Evolutionary conservation across 2,797 vertebrate species (phyloP).

Genomic region (Acropternis orthonyx): DNA sequence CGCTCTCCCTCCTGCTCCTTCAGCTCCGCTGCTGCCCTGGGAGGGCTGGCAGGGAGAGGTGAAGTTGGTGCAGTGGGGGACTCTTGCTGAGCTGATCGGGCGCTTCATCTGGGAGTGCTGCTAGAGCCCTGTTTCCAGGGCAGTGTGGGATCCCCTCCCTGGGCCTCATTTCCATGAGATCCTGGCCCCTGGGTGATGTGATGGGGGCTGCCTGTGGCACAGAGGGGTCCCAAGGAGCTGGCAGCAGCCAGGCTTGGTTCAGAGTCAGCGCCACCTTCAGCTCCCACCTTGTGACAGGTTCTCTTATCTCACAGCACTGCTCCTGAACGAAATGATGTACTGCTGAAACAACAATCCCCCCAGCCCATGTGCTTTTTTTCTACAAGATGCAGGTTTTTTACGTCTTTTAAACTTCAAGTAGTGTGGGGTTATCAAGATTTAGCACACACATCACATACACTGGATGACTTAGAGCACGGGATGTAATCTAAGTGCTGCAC

Average conservation of each 20-base stretch:
- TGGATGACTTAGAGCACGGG: neutral
- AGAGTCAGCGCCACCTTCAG: fast-evolving
- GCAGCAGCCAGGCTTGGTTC: neutral
- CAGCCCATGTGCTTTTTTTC: neutral
- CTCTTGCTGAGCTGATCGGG: fast-evolving
- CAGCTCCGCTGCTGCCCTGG: neutral
- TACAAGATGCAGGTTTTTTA: neutral
- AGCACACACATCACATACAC: neutral
- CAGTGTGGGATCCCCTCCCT: neutral
- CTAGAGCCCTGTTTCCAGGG: neutral
- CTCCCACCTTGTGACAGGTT: neutral
- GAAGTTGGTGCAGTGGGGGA: fast-evolving
- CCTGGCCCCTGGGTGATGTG: neutral
- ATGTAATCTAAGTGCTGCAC: neutral
- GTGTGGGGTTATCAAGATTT: neutral
- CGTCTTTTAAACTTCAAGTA: neutral
- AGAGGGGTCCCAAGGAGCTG: neutral
- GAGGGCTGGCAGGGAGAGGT: neutral
- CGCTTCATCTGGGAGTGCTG: neutral
- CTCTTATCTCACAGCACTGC: neutral
- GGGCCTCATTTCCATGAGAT: fast-evolving
- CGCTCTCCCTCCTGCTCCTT: neutral
- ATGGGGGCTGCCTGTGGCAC: neutral
- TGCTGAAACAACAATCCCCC: fast-evolving
- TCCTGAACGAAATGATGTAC: neutral